These are phyloP conservation scores for Andrena bicolor DNA, from an alignment of 2,888 invertebrate species.

Conservation along the genomic window DNA sequence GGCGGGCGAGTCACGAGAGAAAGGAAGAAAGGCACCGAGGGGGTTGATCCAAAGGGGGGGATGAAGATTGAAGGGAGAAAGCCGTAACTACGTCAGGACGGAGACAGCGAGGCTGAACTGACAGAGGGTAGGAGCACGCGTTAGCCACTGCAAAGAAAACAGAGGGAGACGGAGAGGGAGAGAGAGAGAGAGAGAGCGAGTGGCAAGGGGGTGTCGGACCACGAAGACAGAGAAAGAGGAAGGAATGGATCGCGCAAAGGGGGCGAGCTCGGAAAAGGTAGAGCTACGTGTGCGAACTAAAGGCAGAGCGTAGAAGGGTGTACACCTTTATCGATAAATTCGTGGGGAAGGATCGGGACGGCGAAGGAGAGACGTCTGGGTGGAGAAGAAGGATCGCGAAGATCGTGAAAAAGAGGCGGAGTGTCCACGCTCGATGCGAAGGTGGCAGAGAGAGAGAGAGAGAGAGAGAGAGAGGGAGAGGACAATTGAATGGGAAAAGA, in stretches of 20 bases:
- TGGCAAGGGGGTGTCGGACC: no score
- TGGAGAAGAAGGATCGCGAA: not conserved
- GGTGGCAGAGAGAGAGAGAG: not conserved
- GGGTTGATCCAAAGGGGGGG: slow-evolving; percentile 7
- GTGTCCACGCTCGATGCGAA: not conserved
- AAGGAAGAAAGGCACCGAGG: not conserved
- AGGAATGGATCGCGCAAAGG: slow-evolving; percentile 9
- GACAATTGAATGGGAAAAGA: slow-evolving; percentile 4
- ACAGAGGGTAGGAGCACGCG: not conserved
- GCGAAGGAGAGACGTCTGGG: not conserved
- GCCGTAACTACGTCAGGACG: slow-evolving; percentile 17
- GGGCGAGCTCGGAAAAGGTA: slow-evolving; percentile 1
- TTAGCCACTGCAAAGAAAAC: slow-evolving; percentile 8
- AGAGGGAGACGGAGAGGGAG: not conserved
- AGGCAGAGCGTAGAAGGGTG: slow-evolving; percentile 18
- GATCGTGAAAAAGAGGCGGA: slow-evolving; percentile 4
- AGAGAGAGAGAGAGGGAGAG: slow-evolving; percentile 9
- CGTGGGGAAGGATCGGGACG: not conserved
- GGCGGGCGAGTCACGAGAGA: not conserved
- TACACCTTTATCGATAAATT: slow-evolving; percentile 26
- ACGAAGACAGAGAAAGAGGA: not conserved
- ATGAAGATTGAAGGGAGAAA: slow-evolving; percentile 29
- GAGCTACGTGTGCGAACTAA: slow-evolving; percentile 3
- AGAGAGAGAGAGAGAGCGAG: slow-evolving; percentile 2
- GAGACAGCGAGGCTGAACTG: not conserved